phyloP scores from a whole-genome alignment of 1,140 invertebrate genomes.

The Apis dorsata region DNA sequence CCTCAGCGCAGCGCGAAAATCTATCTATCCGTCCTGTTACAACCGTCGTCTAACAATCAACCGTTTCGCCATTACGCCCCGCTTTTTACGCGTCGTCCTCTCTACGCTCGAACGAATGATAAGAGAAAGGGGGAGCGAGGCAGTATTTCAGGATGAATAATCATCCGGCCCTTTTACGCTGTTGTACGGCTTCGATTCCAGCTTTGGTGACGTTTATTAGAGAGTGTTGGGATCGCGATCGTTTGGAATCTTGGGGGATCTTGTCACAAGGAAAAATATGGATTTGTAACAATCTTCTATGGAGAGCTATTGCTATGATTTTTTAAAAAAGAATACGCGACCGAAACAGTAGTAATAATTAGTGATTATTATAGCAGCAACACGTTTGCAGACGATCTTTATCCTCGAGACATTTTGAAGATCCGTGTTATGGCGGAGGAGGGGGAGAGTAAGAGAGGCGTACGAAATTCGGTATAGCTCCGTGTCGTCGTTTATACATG shows the following conservation, averaged over 20 bases:
- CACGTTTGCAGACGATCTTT: not conserved
- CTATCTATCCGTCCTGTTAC: not conserved
- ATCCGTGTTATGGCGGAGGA: not conserved
- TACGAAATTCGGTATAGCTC: constrained; percentile 29
- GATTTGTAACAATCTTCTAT: no score
- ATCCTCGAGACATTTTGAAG: constrained; percentile 7
- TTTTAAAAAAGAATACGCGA: no score
- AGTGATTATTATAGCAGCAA: not conserved
- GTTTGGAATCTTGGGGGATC: no score
- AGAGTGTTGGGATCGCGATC: no score
- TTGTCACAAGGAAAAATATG: no score
- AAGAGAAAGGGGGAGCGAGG: not conserved
- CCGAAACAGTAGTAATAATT: not conserved
- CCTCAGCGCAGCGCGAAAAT: not conserved
- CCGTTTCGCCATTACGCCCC: not conserved
- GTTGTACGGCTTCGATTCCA: not conserved
- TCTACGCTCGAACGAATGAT: not conserved
- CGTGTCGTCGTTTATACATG: constrained; percentile 48
- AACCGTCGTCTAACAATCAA: not conserved
- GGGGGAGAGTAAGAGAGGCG: constrained; percentile 13
- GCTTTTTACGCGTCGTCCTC: not conserved
- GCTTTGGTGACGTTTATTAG: constrained; percentile 4
- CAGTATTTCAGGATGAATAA: constrained; percentile 1
- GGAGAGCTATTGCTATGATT: no score
- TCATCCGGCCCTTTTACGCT: not conserved